These are phyloP conservation scores for Popillia japonica DNA, from an alignment of 1,140 invertebrate species.

Conservation along the genomic window DNA sequence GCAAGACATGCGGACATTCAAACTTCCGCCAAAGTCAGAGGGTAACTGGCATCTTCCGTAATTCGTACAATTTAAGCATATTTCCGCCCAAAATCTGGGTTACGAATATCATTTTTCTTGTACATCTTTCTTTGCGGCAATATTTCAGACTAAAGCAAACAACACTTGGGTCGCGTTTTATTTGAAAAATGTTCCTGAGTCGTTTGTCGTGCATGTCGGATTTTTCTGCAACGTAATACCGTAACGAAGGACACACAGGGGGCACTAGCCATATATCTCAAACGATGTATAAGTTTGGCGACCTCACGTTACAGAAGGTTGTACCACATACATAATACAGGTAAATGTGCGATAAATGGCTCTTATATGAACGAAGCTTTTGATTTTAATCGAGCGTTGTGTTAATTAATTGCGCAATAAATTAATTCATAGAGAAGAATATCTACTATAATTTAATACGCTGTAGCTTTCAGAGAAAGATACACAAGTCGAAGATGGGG, in stretches of 20 bases:
- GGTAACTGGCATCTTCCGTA: conserved; percentile 31
- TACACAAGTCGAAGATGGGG: neutral
- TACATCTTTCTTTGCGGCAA: conserved; percentile 46
- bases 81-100: conserved; percentile 46
- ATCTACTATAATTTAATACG: neutral
- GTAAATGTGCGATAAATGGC: neutral
- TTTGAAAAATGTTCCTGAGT: conserved; percentile 46
- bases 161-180: conserved; percentile 47
- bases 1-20: neutral
- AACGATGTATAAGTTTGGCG: neutral
- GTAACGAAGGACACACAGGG: neutral
- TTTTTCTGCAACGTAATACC: conserved; percentile 41
- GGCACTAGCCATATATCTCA: neutral
- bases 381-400: neutral
- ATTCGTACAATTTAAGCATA: conserved; percentile 45
- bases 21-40: neutral
- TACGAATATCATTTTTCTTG: conserved; percentile 49
- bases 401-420: neutral
- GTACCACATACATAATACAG: neutral
- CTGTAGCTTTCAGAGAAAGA: neutral
- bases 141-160: conserved; percentile 47
- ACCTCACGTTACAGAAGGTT: neutral
- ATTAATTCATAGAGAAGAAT: neutral
- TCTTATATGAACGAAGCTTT: neutral
- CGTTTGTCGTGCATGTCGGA: conserved; percentile 45